These are phyloP conservation scores for Copidosoma floridanum DNA, from an alignment of 1,140 invertebrate genomes.

Conservation along the genomic window DNA sequence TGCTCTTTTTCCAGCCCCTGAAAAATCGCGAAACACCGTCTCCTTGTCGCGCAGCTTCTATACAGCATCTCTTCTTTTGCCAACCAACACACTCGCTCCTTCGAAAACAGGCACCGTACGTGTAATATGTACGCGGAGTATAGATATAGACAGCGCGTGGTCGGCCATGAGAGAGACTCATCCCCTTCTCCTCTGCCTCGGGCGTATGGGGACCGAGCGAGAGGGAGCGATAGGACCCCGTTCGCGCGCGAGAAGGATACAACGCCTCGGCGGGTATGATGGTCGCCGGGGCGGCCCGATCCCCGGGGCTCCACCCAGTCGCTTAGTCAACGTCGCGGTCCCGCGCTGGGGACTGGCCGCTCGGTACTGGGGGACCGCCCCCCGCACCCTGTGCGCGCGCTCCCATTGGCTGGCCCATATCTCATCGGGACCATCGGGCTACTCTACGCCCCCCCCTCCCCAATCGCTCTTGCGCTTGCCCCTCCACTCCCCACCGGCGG, in stretches of 20 bases:
- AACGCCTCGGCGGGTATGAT: slow-evolving; percentile 48
- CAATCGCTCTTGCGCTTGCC: not conserved
- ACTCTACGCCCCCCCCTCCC: not conserved
- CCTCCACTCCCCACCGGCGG: not conserved
- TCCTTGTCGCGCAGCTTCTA: not conserved
- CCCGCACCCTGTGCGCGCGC: slow-evolving; percentile 51
- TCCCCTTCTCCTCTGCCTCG: too few species aligned
- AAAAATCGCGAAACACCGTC: slow-evolving; percentile 17
- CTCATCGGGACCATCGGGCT: slow-evolving; percentile 45
- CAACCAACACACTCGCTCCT: slow-evolving; percentile 18
- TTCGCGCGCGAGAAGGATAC: not conserved
- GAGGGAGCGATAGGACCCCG: slow-evolving; percentile 25
- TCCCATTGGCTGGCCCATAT: slow-evolving; percentile 57
- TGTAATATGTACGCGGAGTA: slow-evolving; percentile 2
- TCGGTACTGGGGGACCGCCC: slow-evolving; percentile 42
- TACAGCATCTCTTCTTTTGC: too few species aligned
- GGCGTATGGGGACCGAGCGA: too few species aligned
- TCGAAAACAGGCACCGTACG: slow-evolving; percentile 47
- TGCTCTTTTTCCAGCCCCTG: not conserved
- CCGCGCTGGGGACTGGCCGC: slow-evolving; percentile 45
- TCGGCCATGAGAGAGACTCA: slow-evolving; percentile 52
- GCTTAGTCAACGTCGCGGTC: slow-evolving; percentile 7
- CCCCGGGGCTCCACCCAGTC: slow-evolving; percentile 52
- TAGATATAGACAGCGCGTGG: slow-evolving; percentile 27
- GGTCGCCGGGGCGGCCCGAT: slow-evolving; percentile 40